Conservation (phyloP, 2,113 vertebrate species). For the Burhinus oedicnemus region DNA sequence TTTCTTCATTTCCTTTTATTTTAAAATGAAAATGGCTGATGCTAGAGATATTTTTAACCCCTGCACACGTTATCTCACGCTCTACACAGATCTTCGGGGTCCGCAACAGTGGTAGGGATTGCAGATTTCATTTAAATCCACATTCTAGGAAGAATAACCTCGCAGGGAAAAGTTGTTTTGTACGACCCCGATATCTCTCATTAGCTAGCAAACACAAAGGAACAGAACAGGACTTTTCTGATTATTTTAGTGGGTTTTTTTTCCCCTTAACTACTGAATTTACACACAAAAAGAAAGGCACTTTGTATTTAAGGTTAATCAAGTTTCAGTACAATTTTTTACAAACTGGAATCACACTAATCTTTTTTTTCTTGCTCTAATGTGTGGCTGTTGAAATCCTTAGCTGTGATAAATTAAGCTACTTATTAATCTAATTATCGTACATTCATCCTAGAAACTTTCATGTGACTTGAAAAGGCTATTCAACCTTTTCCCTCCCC, state of each 20-base stretch:
- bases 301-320: constrained; percentile 94
- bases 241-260: constrained; percentile 61
- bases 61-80: accelerated
- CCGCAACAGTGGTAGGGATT: background rate
- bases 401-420: constrained; percentile 99
- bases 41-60: background rate
- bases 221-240: constrained; percentile 63
- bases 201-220: constrained; percentile 66
- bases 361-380: constrained; percentile 91
- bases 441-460: constrained; percentile 98
- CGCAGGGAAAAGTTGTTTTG: constrained; percentile 57
- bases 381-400: constrained; percentile 97
- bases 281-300: constrained; percentile 84
- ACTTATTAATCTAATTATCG: constrained; percentile 99
- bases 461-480: constrained; percentile 98
- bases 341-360: constrained; percentile 89
- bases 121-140: constrained; percentile 7
- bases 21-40: background rate
- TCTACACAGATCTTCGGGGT: background rate
- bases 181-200: constrained; percentile 44
- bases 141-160: constrained; percentile 23
- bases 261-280: constrained; percentile 76
- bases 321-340: constrained; percentile 89
- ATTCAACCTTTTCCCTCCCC: constrained; percentile 88
- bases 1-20: background rate